Evolutionary conservation across 1,140 invertebrate species (phyloP).

Genomic region (Aphelinus atriplicis): DNA sequence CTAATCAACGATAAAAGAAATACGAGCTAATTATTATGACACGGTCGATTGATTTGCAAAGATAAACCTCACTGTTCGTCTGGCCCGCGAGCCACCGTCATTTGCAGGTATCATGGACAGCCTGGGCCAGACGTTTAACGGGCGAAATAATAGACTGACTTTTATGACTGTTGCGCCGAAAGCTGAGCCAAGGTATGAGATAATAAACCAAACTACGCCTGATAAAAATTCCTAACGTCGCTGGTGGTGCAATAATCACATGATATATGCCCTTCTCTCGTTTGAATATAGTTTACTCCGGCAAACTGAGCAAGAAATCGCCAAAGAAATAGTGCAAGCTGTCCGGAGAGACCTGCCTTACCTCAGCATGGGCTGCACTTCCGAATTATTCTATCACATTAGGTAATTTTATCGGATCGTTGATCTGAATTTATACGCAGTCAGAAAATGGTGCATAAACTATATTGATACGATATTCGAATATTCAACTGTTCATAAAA

Average conservation of each 20-base stretch:
- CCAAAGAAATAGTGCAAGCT: conserved; percentile 54
- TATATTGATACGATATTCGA: too few relatives aligned
- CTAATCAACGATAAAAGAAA: too few relatives aligned
- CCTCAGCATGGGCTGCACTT: conserved; percentile 49
- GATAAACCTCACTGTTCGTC: too few relatives aligned
- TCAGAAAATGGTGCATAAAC: too few relatives aligned
- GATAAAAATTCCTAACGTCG: too few relatives aligned
- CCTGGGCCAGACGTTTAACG: conserved; percentile 51
- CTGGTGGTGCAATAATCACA: too few relatives aligned
- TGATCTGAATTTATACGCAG: too few relatives aligned
- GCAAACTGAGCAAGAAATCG: conserved; percentile 52
- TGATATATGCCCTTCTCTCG: conserved; percentile 18
- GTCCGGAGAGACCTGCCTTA: conserved; percentile 52
- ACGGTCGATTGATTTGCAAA: too few relatives aligned
- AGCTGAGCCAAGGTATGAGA: conserved; percentile 47
- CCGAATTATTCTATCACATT: conserved; percentile 49
- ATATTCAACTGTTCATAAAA: too few relatives aligned
- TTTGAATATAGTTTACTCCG: conserved; percentile 35
- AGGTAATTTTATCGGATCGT: conserved; percentile 43
- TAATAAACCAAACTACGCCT: neutral
- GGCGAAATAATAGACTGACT: conserved; percentile 47
- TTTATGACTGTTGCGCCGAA: conserved; percentile 57
- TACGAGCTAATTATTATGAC: too few relatives aligned
- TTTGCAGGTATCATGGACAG: conserved; percentile 58
- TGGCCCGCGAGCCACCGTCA: too few relatives aligned